phyloP scores from a whole-genome alignment of 2,797 vertebrate species.

The Ctenopoma multispine region DNA sequence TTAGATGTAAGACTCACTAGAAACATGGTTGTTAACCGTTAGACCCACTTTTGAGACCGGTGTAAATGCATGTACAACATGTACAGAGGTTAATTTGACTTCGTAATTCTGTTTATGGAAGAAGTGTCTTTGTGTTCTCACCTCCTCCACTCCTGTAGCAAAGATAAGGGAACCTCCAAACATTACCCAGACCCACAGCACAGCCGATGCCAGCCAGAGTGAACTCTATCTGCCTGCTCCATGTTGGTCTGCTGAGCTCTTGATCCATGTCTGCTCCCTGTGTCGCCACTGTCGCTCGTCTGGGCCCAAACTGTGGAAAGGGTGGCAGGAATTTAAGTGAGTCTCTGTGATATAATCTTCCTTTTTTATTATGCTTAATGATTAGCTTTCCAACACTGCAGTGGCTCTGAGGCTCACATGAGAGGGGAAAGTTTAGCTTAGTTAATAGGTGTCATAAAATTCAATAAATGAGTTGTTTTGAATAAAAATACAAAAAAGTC shows the following conservation, averaged over 20 bases:
- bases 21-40: constrained; percentile 16
- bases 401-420: neutral
- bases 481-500: neutral
- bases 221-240: constrained; percentile 86
- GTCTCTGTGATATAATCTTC: constrained; percentile 63
- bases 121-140: constrained; percentile 57
- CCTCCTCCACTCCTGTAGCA: constrained; percentile 87
- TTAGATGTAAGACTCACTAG: neutral
- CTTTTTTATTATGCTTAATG: constrained; percentile 80
- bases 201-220: constrained; percentile 84
- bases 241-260: constrained; percentile 74
- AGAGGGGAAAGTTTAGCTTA: neutral
- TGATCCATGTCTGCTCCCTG: constrained; percentile 61
- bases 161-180: constrained; percentile 87
- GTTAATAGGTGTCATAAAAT: constrained; percentile 19
- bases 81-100: neutral
- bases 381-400: constrained; percentile 72
- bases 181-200: constrained; percentile 84
- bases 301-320: constrained; percentile 37
- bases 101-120: neutral
- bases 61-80: neutral
- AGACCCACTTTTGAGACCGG: neutral
- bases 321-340: constrained; percentile 33
- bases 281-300: constrained; percentile 16
- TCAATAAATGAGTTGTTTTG: neutral